Evolutionary conservation across 1,140 invertebrate species (phyloP), one percentile per base, ranked within the genome.

Genomic region (Euschistus heros): DNA sequence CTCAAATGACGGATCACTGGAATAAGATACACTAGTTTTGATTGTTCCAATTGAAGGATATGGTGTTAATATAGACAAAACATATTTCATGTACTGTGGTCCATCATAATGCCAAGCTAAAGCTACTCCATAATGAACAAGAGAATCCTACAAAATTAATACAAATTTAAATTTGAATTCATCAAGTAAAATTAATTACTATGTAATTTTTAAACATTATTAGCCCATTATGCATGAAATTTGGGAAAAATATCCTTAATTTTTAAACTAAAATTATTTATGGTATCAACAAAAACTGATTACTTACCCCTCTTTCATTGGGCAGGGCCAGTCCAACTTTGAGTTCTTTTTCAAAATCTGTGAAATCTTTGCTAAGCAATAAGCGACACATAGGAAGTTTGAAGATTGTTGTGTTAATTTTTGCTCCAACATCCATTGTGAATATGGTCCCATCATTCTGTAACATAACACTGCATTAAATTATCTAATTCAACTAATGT

Each of bases 331-430:
- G 60, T 62, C 66, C 27, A 73, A 74, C 33, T 68, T 80, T 78
- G 0, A 87, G 63, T 7, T 78, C 71, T 47, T 82, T 86, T 66
- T 85, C 82, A 0, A 75, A 72, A 24, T 81, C 80, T 0, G 81
- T 81, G 57, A 86, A 84, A 70, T 88, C 83, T 69, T 86, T 86
- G 66, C 82, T 84, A 8, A 83, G 79, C 50, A 79, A 74, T 55
- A 84, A 75, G 62, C 80, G 80, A 17, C 83, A 81, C 67, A 76
- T 80, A 20, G 87, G 86, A 37, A 88, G 75, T 18, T 77, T 77
- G 20, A 88, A 74, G 27, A 82, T 74, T 0, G 81, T 76, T 13
- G 84, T 83, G 7, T 80, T 79, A 14, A 87, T 72, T 52, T 82
- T 76, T 6, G 84, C 68, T 30, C 78, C 77, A 14, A 84, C 70